Conservation (phyloP, 1,140 invertebrate genomes). For the Atta colombica region DNA sequence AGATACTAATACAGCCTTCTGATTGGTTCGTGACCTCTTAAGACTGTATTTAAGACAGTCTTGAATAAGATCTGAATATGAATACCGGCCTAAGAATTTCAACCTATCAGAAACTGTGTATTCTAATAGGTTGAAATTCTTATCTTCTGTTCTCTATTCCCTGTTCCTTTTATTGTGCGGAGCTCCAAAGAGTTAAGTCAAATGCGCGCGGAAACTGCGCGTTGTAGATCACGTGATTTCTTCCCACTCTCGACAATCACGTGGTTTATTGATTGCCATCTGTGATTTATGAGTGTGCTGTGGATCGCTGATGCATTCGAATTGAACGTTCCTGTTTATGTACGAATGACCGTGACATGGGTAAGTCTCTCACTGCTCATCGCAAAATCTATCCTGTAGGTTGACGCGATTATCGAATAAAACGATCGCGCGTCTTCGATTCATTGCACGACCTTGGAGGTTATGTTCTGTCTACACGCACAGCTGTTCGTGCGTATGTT, state of each 20-base stretch:
- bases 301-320: slow-evolving; percentile 46
- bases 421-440: neutral
- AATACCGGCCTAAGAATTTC: no score
- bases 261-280: slow-evolving; percentile 62
- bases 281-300: slow-evolving; percentile 55
- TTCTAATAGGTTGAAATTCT: no score
- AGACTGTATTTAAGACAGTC: no score
- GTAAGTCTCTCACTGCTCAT: slow-evolving; percentile 19
- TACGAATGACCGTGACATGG: slow-evolving; percentile 4
- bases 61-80: no score
- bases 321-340: slow-evolving; percentile 44
- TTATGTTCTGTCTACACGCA: neutral
- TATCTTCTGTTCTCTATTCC: no score
- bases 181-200: neutral
- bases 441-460: neutral
- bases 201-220: neutral
- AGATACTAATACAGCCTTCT: no score
- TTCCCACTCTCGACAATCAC: slow-evolving; percentile 41
- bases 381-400: no score
- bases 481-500: neutral
- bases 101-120: no score
- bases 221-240: neutral
- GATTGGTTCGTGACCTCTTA: no score
- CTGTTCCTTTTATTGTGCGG: no score
- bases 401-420: neutral